Conservation (phyloP, 2,113 vertebrate species). For the Apistogramma diplotaenia region DNA sequence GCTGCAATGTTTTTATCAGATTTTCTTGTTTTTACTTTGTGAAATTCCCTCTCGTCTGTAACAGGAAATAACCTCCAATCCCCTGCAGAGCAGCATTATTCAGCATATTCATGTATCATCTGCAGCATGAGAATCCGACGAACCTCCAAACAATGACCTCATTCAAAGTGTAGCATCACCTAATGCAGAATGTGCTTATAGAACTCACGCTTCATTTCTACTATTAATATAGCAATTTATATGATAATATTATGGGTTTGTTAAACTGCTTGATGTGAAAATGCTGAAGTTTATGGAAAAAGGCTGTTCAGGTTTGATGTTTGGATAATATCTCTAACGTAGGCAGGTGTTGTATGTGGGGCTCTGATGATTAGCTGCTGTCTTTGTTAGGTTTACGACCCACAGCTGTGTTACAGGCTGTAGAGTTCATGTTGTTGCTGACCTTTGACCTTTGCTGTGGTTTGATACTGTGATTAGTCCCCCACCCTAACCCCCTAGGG, state of each 20-base stretch:
- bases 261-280: background rate
- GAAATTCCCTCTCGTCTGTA: background rate
- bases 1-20: accelerated
- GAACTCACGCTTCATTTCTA: background rate
- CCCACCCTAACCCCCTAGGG: too few relatives aligned
- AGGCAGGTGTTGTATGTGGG: too few relatives aligned
- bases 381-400: too few relatives aligned
- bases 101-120: background rate
- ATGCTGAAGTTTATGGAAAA: too few relatives aligned
- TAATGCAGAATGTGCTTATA: background rate
- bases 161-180: background rate
- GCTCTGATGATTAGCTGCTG: too few relatives aligned
- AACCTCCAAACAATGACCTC: background rate
- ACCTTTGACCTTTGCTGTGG: too few relatives aligned
- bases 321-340: too few relatives aligned
- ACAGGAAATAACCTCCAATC: background rate
- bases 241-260: background rate
- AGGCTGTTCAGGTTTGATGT: too few relatives aligned
- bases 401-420: too few relatives aligned
- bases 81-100: background rate
- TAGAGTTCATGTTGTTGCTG: too few relatives aligned
- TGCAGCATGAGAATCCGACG: background rate
- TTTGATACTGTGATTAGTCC: too few relatives aligned
- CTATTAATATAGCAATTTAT: background rate
- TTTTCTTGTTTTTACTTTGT: background rate